Evolutionary conservation across 2,888 invertebrate genomes (phyloP), one percentile per base, ranked within the genome.

Genomic region (Micropterix aruncella): DNA sequence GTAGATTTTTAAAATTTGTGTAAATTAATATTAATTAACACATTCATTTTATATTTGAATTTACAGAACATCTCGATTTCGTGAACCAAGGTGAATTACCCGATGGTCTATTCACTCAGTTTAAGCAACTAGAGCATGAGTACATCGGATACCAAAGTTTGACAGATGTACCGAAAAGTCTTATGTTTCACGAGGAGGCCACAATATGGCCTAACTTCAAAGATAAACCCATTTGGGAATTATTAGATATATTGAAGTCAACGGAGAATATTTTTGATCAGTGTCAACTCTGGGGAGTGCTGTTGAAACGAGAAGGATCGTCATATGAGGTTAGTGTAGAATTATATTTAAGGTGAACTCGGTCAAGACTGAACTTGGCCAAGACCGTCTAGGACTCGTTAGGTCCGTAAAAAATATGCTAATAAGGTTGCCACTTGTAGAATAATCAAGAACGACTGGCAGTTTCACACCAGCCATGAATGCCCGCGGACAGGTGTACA

Each of bases 81-180:
- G 85, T 97, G 77, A 88, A 85, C 59, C 83, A 86, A 54, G 79
- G 83, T 46, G 80, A 83, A 59, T 73, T 83, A 45, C 78, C 78
- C 0, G 77, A 83, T 41, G 77, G 81, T 55, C 75, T 79, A 55
- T 84, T 92, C 58, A 78, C 77, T 3, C 85, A 89, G 49, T 93
- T 96, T 65, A 79, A 80, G 48, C 95, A 96, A 66, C 65, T 93
- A 47, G 83, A 90, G 59, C 89, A 90, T 60, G 89, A 90, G 58
- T 91, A 91, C 59, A 87, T 91, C 58, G 93, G 92, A 40, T 95
- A 95, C 68, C 93, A 93, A 68, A 93, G 93, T 60, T 74, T 96
- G 44, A 94, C 94, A 0, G 94, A 95, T 69, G 91, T 96, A 9
- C 93, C 94, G 1, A 83, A 85, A 54, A 81, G 87, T 2, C 67